Conservation (phyloP, 1,140 invertebrate genomes). For the Panagrolaimus sp. region DNA sequence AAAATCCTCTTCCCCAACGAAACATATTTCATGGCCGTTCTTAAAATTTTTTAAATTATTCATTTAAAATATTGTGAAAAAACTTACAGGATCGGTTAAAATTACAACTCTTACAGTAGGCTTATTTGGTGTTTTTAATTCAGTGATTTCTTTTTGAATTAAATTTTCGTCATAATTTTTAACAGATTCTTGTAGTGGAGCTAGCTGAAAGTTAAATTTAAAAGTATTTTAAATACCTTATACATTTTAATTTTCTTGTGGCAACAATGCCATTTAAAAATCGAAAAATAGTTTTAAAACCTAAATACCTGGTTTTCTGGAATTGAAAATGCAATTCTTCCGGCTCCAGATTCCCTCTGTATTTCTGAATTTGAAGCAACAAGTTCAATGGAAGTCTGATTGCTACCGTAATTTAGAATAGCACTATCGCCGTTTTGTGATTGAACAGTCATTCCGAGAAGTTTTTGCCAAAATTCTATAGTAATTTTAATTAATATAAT, state of each 20-base stretch:
- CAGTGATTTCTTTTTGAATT: conserved; percentile 74
- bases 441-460: too few relatives aligned
- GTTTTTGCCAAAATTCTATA: too few relatives aligned
- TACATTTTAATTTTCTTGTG: too few relatives aligned
- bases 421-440: neutral
- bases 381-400: neutral
- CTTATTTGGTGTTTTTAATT: conserved; percentile 88
- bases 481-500: too few relatives aligned
- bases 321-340: conserved; percentile 63
- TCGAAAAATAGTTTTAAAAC: conserved; percentile 48
- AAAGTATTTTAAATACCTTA: too few relatives aligned
- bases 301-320: conserved; percentile 62
- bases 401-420: neutral
- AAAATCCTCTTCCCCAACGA: conserved; percentile 92
- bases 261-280: too few relatives aligned
- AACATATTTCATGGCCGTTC: conserved; percentile 96
- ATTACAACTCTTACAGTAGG: conserved; percentile 91
- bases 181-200: conserved; percentile 70
- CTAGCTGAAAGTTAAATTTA: conserved; percentile 61
- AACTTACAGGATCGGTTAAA: conserved; percentile 72
- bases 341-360: conserved; percentile 81
- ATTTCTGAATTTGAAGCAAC: conserved; percentile 30
- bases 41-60: too few relatives aligned
- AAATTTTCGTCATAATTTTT: conserved; percentile 71
- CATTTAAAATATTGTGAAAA: too few relatives aligned